Conservation (phyloP, 2,797 vertebrate genomes). For the Centropyge bicolor region DNA sequence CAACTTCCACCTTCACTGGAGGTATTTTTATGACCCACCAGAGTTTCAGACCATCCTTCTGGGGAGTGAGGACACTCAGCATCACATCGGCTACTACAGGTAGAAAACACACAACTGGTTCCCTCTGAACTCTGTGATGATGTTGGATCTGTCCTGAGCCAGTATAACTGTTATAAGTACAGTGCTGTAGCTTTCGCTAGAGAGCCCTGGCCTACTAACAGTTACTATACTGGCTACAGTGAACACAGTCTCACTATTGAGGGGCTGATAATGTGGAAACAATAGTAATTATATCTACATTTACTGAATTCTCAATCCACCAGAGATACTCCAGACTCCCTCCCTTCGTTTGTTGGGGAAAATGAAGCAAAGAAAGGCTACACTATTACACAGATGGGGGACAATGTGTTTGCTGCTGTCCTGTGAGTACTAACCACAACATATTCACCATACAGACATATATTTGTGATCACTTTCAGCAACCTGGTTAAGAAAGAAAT, state of each 20-base stretch:
- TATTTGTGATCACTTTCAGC: neutral
- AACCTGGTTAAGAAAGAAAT: neutral
- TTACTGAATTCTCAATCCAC: conserved; percentile 11
- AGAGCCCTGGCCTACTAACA: neutral
- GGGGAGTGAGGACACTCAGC: conserved; percentile 88
- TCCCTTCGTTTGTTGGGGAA: conserved; percentile 92
- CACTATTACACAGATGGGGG: conserved; percentile 90
- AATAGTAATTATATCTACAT: neutral
- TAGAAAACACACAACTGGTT: conserved; percentile 61
- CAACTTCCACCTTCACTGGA: conserved; percentile 94
- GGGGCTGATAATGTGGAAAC: neutral
- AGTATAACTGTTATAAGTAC: neutral
- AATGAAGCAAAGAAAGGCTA: conserved; percentile 94
- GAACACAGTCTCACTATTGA: neutral
- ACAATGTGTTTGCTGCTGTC: conserved; percentile 95
- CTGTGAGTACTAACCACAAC: conserved; percentile 86
- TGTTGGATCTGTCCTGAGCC: neutral
- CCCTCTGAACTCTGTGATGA: neutral
- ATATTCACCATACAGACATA: neutral
- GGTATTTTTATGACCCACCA: conserved; percentile 96
- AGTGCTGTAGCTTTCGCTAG: neutral
- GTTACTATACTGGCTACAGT: neutral
- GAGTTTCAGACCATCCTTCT: conserved; percentile 95
- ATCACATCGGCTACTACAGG: conserved; percentile 98
- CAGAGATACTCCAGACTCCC: conserved; percentile 93